Evolutionary conservation across 2,888 invertebrate species (phyloP).

Genomic region (Tenthredo scrophulariae): DNA sequence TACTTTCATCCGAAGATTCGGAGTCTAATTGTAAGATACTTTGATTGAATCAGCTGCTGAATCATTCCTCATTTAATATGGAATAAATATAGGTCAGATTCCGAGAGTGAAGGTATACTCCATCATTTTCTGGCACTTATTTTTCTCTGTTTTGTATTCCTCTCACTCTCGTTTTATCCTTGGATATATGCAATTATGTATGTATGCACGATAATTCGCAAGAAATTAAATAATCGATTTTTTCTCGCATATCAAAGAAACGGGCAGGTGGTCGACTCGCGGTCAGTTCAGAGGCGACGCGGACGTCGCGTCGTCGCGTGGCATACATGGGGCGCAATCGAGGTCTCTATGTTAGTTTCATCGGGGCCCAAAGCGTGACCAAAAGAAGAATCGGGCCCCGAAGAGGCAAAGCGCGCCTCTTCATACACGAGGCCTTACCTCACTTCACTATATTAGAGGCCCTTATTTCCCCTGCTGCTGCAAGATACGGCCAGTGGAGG

Average conservation of each 20-base stretch:
- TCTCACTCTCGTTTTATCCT: neutral
- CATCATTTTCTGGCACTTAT: no score
- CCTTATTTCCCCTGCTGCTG: neutral
- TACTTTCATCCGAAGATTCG: no score
- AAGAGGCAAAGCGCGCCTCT: conserved; percentile 56
- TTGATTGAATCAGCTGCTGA: no score
- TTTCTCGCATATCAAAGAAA: conserved; percentile 70
- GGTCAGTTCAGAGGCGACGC: conserved; percentile 31
- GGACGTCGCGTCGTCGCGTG: conserved; percentile 49
- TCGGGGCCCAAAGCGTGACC: conserved; percentile 69
- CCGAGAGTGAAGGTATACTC: no score
- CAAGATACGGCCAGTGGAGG: conserved; percentile 58
- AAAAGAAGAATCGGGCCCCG: conserved; percentile 59
- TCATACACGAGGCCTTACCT: neutral
- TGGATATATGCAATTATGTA: neutral
- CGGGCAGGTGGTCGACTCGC: conserved; percentile 67
- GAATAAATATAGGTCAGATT: no score
- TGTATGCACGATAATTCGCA: neutral
- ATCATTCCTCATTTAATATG: no score
- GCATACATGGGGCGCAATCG: conserved; percentile 58
- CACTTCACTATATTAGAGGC: neutral
- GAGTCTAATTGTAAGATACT: no score
- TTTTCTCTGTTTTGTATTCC: neutral
- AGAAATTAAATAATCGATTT: conserved; percentile 62
- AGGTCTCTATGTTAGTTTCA: neutral